Percentiles rank a stretch among this genome's conserved stretches.
Evolutionary conservation across 2,797 vertebrate genomes (phyloP).

Genomic region (Melanotaenia nigrans): DNA sequence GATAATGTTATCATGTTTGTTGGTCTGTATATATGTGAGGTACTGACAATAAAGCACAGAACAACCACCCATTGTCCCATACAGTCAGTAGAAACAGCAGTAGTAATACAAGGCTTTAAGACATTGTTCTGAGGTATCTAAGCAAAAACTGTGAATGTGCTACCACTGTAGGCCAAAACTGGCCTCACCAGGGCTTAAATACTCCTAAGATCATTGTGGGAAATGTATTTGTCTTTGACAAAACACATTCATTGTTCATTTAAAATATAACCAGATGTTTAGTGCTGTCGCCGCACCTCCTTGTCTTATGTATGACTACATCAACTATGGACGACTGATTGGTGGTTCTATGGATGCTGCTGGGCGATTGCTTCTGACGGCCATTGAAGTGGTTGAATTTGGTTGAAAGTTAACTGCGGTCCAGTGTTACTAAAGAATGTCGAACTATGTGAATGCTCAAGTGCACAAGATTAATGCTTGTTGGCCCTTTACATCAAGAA

Average conservation of each 20-base stretch:
- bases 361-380: not conserved
- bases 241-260: conserved; percentile 2
- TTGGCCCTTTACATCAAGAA: not conserved
- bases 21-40: conserved; percentile 40
- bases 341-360: not conserved
- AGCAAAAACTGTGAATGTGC: conserved; percentile 55
- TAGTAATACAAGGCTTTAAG: conserved; percentile 74
- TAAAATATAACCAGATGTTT: conserved; percentile 1
- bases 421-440: not conserved
- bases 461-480: not conserved
- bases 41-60: conserved; percentile 62
- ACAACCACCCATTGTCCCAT: conserved; percentile 51
- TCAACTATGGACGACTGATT: not conserved
- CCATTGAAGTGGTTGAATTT: not conserved
- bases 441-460: not conserved
- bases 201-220: conserved; percentile 8
- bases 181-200: conserved; percentile 45
- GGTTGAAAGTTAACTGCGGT: not conserved
- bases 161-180: conserved; percentile 61
- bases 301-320: not conserved
- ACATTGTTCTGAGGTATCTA: conserved; percentile 67
- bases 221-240: conserved; percentile 1
- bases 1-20: conserved; percentile 6
- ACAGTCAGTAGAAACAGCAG: conserved; percentile 71
- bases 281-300: not conserved